Conservation (phyloP, 2,888 invertebrate genomes). For the Stegophylla sp. region DNA sequence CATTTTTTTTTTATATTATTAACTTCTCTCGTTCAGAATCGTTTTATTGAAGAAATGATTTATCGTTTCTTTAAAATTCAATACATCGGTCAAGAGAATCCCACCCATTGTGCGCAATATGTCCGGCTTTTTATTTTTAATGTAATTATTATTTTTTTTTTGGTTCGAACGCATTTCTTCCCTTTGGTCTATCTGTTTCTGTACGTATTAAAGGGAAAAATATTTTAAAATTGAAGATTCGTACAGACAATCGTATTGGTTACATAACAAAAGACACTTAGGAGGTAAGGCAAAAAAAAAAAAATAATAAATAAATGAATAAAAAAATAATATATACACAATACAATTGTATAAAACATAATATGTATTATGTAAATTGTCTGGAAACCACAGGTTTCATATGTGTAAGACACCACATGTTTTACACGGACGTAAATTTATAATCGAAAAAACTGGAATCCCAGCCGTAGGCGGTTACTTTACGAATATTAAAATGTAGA, state of each 20-base stretch:
- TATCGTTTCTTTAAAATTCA: no score
- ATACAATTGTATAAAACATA: background rate
- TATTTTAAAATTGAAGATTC: background rate
- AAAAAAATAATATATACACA: slow-evolving; percentile 5
- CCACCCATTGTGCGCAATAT: no score
- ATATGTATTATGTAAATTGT: slow-evolving; percentile 23
- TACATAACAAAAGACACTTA: background rate
- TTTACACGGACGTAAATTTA: slow-evolving; percentile 12
- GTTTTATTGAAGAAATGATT: no score
- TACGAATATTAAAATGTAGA: background rate
- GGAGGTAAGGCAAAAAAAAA: background rate
- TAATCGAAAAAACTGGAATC: background rate
- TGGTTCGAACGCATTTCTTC: background rate
- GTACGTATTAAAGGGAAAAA: background rate
- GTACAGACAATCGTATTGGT: background rate
- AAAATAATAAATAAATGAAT: background rate
- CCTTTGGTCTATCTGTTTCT: background rate
- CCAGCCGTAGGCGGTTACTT: slow-evolving; percentile 9
- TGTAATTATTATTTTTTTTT: background rate
- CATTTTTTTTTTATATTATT: no score
- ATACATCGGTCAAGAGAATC: no score
- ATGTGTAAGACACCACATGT: slow-evolving; percentile 14
- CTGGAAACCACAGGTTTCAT: background rate
- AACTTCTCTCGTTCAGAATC: no score
- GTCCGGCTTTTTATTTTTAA: no score